Conservation (phyloP, 1,140 invertebrate genomes). For the Drosophila repletoides region DNA sequence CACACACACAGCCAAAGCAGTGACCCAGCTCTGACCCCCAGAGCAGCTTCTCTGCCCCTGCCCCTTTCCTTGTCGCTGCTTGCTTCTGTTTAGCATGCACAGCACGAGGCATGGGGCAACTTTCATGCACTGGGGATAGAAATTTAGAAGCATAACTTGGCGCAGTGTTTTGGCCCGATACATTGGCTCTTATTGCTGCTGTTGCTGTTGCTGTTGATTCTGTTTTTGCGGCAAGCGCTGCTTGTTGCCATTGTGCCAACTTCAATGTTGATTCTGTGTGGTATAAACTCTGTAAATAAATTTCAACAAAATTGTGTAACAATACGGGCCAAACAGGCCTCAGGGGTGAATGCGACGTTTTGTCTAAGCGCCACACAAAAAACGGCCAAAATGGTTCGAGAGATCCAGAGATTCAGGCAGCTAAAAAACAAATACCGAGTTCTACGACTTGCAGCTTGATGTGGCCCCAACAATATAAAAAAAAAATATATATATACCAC, state of each 20-base stretch:
- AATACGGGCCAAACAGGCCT: conserved; percentile 75
- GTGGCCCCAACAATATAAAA: conserved; percentile 53
- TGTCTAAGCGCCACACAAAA: conserved; percentile 20
- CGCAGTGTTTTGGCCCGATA: conserved; percentile 64
- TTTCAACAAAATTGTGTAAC: conserved; percentile 80
- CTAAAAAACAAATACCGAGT: conserved; percentile 36
- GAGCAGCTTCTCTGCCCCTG: background rate
- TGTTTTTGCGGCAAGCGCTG: conserved; percentile 8
- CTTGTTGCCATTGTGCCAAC: conserved; percentile 53
- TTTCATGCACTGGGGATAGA: conserved; percentile 67
- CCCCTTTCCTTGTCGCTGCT: background rate
- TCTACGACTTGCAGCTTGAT: conserved; percentile 26
- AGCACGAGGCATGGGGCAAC: conserved; percentile 52
- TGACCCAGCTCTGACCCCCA: conserved; percentile 21
- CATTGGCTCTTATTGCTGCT: conserved; percentile 40
- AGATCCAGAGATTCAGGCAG: background rate
- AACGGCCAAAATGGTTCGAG: conserved; percentile 4
- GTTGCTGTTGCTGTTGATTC: background rate
- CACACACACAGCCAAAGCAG: background rate
- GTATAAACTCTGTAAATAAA: conserved; percentile 79
- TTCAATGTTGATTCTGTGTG: conserved; percentile 76
- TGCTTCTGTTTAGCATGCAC: conserved; percentile 63
- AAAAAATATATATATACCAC: background rate
- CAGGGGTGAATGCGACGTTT: conserved; percentile 62
- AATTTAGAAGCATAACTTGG: conserved; percentile 76